These are phyloP conservation scores for Ecdyonurus torrentis DNA, from an alignment of 2,888 invertebrate genomes.

Conservation along the genomic window DNA sequence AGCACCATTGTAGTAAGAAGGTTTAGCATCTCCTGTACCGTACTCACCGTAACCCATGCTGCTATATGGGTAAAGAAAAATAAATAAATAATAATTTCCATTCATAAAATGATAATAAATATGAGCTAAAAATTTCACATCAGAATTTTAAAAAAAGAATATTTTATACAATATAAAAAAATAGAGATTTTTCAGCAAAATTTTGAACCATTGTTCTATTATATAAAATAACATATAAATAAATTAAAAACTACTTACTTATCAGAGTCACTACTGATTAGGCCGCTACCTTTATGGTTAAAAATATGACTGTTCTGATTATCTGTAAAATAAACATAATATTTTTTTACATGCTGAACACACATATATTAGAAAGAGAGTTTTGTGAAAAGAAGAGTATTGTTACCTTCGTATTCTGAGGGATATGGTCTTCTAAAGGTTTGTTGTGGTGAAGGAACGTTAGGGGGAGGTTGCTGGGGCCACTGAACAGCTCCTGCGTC, in stretches of 20 bases:
- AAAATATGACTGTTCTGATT: constrained; percentile 43
- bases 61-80: no score
- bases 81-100: no score
- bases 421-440: background rate
- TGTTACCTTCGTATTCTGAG: background rate
- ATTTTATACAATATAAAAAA: no score
- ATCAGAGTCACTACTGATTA: constrained; percentile 35
- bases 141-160: no score
- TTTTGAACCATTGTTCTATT: no score
- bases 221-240: no score
- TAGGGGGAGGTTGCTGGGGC: constrained; percentile 1
- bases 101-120: no score
- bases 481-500: background rate
- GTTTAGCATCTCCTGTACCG: background rate
- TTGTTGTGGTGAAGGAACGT: no score
- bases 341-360: background rate
- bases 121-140: no score
- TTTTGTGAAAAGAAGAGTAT: background rate
- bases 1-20: background rate
- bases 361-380: background rate
- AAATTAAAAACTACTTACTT: no score
- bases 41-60: background rate
- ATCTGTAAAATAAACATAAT: constrained; percentile 21
- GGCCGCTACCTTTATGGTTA: constrained; percentile 48
- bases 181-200: no score